phyloP scores from a whole-genome alignment of 2,888 invertebrate genomes.

The Eilema depressum region DNA sequence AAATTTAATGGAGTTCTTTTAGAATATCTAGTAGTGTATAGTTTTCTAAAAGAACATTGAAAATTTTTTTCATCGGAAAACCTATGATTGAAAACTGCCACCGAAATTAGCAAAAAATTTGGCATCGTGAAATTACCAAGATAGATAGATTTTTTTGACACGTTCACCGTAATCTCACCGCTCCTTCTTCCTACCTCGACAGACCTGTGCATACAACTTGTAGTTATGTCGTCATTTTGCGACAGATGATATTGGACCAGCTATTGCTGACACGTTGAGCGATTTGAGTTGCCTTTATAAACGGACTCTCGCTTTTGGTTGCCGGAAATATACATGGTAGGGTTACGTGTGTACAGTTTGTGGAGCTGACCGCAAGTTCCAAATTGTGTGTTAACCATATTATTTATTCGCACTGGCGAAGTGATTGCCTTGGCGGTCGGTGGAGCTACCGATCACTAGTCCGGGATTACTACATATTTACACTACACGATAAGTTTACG shows the following conservation, averaged over 20 bases:
- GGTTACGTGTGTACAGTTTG: neutral
- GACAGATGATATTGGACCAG: neutral
- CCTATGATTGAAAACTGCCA: too few relatives aligned
- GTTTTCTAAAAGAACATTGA: too few relatives aligned
- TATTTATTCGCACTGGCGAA: too few relatives aligned
- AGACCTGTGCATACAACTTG: neutral
- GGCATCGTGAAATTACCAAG: too few relatives aligned
- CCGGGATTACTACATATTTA: neutral
- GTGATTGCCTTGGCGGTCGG: neutral
- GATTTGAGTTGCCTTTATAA: neutral
- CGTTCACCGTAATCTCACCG: too few relatives aligned
- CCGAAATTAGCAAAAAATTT: too few relatives aligned
- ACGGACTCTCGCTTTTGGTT: neutral
- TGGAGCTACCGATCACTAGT: neutral
- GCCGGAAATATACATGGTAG: neutral
- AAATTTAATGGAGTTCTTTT: too few relatives aligned
- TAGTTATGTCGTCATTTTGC: neutral
- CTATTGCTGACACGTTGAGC: neutral
- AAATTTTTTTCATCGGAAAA: too few relatives aligned
- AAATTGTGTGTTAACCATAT: neutral
- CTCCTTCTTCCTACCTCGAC: neutral
- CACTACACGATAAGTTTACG: neutral
- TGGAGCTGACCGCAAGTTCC: neutral
- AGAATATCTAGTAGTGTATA: too few relatives aligned
- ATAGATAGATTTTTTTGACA: too few relatives aligned